These are phyloP conservation scores for Ariopsis seemanni DNA, from an alignment of 2,113 vertebrate species.

Conservation along the genomic window DNA sequence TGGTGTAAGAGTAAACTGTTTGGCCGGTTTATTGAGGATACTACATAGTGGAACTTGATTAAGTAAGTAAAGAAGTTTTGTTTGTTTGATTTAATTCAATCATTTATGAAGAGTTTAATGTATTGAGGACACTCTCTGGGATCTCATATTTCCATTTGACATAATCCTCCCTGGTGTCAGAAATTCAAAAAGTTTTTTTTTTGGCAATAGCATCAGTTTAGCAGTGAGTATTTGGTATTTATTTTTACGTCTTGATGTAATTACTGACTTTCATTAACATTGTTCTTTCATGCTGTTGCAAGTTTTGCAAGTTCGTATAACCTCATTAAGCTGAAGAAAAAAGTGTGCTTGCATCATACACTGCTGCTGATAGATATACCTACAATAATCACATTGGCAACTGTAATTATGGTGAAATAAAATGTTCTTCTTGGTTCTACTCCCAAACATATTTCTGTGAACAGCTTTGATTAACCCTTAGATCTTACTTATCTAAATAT, in stretches of 20 bases:
- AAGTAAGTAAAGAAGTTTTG: slow-evolving; percentile 30
- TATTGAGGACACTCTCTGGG: not conserved
- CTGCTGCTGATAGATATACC: not conserved
- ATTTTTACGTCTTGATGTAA: not conserved
- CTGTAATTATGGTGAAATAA: not conserved
- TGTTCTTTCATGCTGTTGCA: not conserved
- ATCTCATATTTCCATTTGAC: not conserved
- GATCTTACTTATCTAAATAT: not conserved
- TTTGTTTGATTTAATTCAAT: slow-evolving; percentile 21
- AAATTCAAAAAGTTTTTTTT: not conserved
- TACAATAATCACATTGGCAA: not conserved
- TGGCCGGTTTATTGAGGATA: slow-evolving; percentile 19
- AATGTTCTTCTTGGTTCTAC: not conserved
- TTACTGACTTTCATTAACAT: not conserved
- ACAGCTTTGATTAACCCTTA: not conserved
- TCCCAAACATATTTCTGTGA: not conserved
- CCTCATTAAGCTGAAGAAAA: not conserved
- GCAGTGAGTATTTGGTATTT: not conserved
- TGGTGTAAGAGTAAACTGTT: not conserved
- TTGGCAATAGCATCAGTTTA: not conserved
- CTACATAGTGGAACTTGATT: not conserved
- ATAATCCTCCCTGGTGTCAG: not conserved
- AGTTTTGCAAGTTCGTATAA: not conserved
- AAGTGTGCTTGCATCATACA: not conserved
- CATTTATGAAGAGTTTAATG: not conserved